A percentile compares a stretch with the other conserved stretches of the same genome.
phyloP scores from a whole-genome alignment of 1,140 invertebrate genomes.

The Lepidurus arcticus region DNA sequence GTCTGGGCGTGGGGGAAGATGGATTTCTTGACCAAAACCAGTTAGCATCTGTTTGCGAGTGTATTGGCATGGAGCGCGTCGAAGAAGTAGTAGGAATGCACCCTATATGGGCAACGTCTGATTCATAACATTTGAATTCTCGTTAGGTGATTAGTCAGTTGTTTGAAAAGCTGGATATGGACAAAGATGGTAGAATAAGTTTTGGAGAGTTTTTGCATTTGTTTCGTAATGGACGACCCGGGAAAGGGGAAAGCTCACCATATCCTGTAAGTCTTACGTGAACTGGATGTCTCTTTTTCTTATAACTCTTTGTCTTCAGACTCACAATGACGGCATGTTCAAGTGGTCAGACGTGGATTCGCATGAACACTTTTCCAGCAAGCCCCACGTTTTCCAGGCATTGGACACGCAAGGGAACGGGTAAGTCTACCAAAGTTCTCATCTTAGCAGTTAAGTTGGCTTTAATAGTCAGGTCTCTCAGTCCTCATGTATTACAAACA shows the following conservation, averaged over 20 bases:
- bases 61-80: constrained; percentile 57
- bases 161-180: constrained; percentile 59
- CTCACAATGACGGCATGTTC: neutral
- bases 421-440: constrained; percentile 34
- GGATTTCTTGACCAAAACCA: constrained; percentile 56
- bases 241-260: constrained; percentile 31
- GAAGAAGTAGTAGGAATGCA: constrained; percentile 50
- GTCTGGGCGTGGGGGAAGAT: constrained; percentile 54
- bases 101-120: neutral
- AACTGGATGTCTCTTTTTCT: too few species aligned
- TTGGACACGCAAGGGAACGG: constrained; percentile 8
- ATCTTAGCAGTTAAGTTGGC: too few species aligned
- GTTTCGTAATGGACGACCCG: constrained; percentile 50
- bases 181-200: constrained; percentile 59
- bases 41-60: constrained; percentile 54
- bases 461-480: too few species aligned
- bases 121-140: constrained; percentile 26
- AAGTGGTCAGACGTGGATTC: constrained; percentile 8
- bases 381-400: neutral
- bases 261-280: neutral
- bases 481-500: neutral
- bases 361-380: neutral
- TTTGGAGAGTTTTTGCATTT: constrained; percentile 61
- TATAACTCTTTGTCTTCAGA: neutral
- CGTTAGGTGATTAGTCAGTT: constrained; percentile 55